These are phyloP conservation scores for Ceratina japonica DNA, from an alignment of 1,140 invertebrate species.

Conservation along the genomic window DNA sequence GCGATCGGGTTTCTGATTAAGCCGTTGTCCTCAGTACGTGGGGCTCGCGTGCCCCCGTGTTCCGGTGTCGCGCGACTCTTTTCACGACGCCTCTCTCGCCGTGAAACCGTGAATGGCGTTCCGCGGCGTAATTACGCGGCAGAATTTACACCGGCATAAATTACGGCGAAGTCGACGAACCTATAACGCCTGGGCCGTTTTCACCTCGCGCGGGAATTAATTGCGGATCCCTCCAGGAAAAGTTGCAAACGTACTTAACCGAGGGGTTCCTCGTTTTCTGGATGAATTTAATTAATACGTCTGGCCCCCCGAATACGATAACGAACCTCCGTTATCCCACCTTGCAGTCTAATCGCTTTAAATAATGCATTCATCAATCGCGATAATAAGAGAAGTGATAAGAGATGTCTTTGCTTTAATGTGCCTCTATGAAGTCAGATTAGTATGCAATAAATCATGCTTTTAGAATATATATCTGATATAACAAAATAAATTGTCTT, in stretches of 20 bases:
- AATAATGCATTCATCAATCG: conserved; percentile 4
- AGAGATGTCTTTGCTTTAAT: no score
- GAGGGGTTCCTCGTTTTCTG: conserved; percentile 3
- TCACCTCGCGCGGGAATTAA: conserved; percentile 56
- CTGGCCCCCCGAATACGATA: conserved; percentile 21
- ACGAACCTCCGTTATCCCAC: conserved; percentile 18
- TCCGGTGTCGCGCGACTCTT: conserved; percentile 32
- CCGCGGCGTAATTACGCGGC: conserved; percentile 56
- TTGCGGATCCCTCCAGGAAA: conserved; percentile 40
- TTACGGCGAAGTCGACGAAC: conserved; percentile 55
- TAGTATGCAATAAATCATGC: no score
- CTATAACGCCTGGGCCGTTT: conserved; percentile 46
- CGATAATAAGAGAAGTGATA: no score
- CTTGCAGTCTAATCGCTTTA: conserved; percentile 37
- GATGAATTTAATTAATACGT: conserved; percentile 47
- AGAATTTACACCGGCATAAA: conserved; percentile 63
- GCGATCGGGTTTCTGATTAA: conserved; percentile 1
- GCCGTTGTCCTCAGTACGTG: not conserved
- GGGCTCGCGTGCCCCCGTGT: conserved; percentile 11
- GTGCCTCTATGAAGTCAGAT: no score
- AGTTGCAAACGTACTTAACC: not conserved
- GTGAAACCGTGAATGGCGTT: conserved; percentile 50
- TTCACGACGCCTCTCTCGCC: conserved; percentile 22
- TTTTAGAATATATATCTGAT: no score
- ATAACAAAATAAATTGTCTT: no score